These are phyloP conservation scores for Butastur rufipennis DNA, from an alignment of 2,113 vertebrate genomes.

Conservation along the genomic window DNA sequence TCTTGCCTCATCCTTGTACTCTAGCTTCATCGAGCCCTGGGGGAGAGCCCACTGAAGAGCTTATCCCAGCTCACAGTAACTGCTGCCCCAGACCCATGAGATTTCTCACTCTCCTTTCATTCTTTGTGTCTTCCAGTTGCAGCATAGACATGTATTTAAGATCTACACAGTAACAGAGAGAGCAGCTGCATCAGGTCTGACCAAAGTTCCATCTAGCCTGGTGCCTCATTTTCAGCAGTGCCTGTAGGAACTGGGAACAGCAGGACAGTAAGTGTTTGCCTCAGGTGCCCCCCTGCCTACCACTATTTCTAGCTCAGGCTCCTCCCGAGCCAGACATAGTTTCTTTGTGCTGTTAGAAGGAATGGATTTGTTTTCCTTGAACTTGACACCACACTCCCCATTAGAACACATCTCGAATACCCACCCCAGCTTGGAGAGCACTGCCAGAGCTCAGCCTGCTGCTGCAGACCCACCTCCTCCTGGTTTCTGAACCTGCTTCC, in stretches of 20 bases:
- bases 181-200: neutral
- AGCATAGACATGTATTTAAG: accelerated
- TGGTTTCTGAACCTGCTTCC: neutral
- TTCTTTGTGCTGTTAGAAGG: neutral
- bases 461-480: neutral
- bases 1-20: neutral
- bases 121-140: accelerated
- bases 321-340: neutral
- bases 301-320: neutral
- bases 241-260: neutral
- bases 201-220: no score
- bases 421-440: neutral
- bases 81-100: accelerated
- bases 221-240: neutral
- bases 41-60: no score
- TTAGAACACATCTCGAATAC: no score
- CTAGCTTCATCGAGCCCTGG: accelerated
- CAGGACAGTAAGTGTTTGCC: neutral
- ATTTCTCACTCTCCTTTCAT: no score
- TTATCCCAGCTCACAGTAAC: accelerated
- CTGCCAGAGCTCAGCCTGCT: neutral
- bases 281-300: accelerated
- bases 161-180: no score
- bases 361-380: neutral
- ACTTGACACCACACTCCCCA: no score